Evolutionary conservation across 1,140 invertebrate genomes (phyloP).

Genomic region (Drosophila albomicans): DNA sequence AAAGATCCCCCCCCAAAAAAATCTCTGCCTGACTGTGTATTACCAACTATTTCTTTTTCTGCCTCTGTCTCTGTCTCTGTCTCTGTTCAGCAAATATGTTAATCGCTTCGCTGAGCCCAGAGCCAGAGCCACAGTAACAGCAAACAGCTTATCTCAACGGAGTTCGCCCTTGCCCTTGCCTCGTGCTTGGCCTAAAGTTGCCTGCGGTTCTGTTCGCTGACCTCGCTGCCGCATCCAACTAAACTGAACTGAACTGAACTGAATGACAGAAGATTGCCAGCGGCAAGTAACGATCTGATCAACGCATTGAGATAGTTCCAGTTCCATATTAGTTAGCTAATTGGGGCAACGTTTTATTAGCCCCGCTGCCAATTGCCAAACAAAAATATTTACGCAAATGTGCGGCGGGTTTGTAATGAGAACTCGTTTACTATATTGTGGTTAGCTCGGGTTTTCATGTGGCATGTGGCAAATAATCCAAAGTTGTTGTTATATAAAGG

Average conservation of each 20-base stretch:
- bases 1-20: conserved; percentile 1
- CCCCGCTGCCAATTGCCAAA: conserved; percentile 33
- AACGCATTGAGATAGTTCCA: conserved; percentile 19
- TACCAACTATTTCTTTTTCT: too few relatives aligned
- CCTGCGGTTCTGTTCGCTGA: conserved; percentile 23
- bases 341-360: conserved; percentile 26
- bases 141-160: not conserved
- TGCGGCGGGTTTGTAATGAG: conserved; percentile 28
- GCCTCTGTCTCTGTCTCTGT: not conserved
- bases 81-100: not conserved
- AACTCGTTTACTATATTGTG: conserved; percentile 55
- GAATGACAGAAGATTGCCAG: not conserved
- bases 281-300: not conserved
- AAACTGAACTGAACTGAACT: not conserved
- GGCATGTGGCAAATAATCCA: conserved; percentile 3
- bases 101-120: conserved; percentile 22
- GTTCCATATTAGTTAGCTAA: conserved; percentile 33
- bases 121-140: not conserved
- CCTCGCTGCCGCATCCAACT: conserved; percentile 18
- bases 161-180: conserved; percentile 38
- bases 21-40: not conserved
- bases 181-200: conserved; percentile 11
- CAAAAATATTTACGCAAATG: conserved; percentile 54
- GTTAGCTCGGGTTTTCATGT: not conserved
- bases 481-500: conserved; percentile 64